A percentile compares a stretch with the other conserved stretches of the same genome.
Conservation (phyloP, 2,797 vertebrate genomes). For the Rhyacichthys aspro region DNA sequence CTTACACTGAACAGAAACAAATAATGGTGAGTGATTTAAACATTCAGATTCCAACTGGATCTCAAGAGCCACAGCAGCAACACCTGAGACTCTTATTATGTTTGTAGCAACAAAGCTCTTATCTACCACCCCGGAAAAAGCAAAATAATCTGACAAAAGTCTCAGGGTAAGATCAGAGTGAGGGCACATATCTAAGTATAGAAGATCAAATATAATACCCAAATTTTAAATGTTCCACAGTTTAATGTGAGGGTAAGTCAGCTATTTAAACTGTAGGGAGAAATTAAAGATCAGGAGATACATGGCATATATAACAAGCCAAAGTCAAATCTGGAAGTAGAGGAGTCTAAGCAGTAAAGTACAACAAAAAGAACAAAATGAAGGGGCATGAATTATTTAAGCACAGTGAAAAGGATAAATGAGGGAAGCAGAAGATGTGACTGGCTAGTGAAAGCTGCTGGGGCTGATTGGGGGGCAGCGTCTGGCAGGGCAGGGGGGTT, state of each 20-base stretch:
- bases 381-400: slow-evolving; percentile 71
- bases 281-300: neutral
- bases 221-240: neutral
- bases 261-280: neutral
- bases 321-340: slow-evolving; percentile 17
- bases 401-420: slow-evolving; percentile 51
- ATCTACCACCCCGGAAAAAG: neutral
- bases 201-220: slow-evolving; percentile 1
- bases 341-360: neutral
- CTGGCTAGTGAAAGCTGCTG: slow-evolving; percentile 45
- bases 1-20: slow-evolving; percentile 31
- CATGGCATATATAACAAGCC: neutral
- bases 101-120: neutral
- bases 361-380: slow-evolving; percentile 19
- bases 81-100: slow-evolving; percentile 28
- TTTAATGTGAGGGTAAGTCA: neutral
- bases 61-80: slow-evolving; percentile 22
- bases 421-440: slow-evolving; percentile 57
- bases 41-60: slow-evolving; percentile 17
- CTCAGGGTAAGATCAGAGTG: too few species aligned
- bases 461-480: slow-evolving; percentile 46
- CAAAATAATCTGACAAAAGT: too few species aligned
- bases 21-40: slow-evolving; percentile 14
- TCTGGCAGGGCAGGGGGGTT: slow-evolving; percentile 37
- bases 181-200: slow-evolving; percentile 2